Percentiles rank a stretch among this genome's conserved stretches.
Evolutionary conservation across 2,888 invertebrate species (phyloP).

Genomic region (Notocelia uddmanniana): DNA sequence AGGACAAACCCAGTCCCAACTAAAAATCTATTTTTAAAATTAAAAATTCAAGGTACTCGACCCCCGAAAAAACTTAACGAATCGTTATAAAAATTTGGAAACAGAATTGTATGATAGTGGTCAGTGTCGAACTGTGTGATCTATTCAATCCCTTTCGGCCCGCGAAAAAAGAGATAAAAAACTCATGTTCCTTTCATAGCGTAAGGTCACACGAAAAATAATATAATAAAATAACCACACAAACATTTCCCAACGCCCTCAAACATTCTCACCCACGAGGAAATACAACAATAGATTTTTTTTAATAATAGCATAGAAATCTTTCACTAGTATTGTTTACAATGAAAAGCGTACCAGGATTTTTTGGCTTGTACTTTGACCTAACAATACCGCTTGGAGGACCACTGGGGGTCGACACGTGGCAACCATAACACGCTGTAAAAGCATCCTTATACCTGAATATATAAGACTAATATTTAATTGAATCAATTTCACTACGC

Average conservation of each 20-base stretch:
- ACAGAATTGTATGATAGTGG: no score
- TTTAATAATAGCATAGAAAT: constrained; percentile 67
- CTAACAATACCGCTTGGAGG: constrained; percentile 68
- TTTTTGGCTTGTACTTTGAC: constrained; percentile 79
- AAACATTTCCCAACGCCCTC: constrained; percentile 44
- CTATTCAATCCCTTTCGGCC: no score
- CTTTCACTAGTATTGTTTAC: constrained; percentile 52
- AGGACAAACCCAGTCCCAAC: no score
- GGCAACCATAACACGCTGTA: constrained; percentile 49
- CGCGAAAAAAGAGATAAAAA: no score
- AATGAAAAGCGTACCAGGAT: constrained; percentile 70
- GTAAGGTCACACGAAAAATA: constrained; percentile 23
- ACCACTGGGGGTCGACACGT: constrained; percentile 71
- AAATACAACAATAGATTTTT: constrained; percentile 59
- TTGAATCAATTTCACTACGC: background rate
- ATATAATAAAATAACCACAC: constrained; percentile 1
- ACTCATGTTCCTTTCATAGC: background rate
- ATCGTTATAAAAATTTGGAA: no score
- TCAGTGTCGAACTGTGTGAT: no score
- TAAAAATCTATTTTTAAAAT: no score
- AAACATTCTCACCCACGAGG: constrained; percentile 49
- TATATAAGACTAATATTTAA: background rate
- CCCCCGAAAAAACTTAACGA: no score
- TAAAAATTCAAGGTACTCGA: no score
- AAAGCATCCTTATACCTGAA: constrained; percentile 15